Evolutionary conservation across 2,113 vertebrate species (phyloP).

Genomic region (Ictalurus furcatus): DNA sequence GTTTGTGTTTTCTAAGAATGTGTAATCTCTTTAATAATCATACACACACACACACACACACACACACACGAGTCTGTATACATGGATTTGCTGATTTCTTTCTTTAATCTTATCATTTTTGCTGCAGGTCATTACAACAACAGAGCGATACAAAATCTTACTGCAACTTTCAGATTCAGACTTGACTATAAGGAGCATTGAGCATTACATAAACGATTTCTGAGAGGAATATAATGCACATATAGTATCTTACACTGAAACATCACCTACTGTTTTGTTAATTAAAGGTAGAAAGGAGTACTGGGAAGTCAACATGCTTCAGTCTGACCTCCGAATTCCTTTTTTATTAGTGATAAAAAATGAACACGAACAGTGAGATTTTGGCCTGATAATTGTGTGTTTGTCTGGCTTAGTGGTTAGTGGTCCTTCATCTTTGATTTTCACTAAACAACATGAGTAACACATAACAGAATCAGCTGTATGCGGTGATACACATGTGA

Average conservation of each 20-base stretch:
- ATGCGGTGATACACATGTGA: background rate
- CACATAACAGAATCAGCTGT: background rate
- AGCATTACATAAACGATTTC: background rate
- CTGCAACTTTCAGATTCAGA: background rate
- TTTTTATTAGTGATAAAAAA: background rate
- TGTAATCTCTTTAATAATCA: conserved; percentile 38
- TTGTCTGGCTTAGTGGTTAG: background rate
- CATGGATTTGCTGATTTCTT: conserved; percentile 9
- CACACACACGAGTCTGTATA: conserved; percentile 9
- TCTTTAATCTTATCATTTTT: background rate
- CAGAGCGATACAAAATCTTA: background rate
- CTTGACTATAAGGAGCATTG: background rate
- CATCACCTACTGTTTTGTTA: background rate
- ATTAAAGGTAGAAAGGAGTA: background rate
- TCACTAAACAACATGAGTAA: background rate
- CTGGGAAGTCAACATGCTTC: background rate
- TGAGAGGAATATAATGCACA: background rate
- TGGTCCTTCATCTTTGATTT: background rate
- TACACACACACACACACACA: background rate
- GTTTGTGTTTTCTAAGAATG: background rate
- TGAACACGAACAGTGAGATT: too few relatives aligned
- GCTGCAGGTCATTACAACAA: background rate
- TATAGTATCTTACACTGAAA: background rate
- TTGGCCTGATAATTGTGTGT: background rate
- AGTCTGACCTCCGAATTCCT: background rate